Conservation (phyloP, 2,888 invertebrate genomes). For the Conomelus anceps region DNA sequence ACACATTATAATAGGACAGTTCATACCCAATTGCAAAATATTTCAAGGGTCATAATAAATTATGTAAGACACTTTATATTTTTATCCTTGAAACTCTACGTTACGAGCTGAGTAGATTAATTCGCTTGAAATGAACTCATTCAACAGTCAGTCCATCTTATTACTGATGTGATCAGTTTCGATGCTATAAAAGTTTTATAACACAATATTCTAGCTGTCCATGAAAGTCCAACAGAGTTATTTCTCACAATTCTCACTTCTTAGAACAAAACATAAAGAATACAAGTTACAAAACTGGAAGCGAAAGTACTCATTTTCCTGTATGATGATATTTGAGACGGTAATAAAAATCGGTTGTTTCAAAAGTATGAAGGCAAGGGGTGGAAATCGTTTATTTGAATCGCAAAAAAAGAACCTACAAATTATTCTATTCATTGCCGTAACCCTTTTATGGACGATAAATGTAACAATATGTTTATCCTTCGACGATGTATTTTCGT, state of each 20-base stretch:
- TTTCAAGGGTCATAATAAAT: too few species aligned
- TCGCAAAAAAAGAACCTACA: neutral
- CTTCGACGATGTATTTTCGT: neutral
- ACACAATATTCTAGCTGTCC: neutral
- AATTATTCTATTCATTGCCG: neutral
- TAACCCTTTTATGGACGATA: neutral
- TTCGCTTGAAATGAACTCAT: neutral
- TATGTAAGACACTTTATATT: neutral
- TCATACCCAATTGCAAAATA: too few species aligned
- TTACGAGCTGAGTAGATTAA: neutral
- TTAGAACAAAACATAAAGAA: neutral
- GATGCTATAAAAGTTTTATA: neutral
- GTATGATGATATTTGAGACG: neutral
- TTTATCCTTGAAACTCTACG: neutral
- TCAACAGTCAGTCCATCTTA: neutral
- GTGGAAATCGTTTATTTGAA: neutral
- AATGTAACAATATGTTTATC: neutral
- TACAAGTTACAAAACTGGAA: neutral
- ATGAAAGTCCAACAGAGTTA: too few species aligned
- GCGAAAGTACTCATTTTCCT: neutral
- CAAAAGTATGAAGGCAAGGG: neutral
- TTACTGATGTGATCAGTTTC: neutral
- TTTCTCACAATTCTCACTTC: neutral
- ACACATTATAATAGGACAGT: too few species aligned
- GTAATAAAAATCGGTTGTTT: neutral